These are phyloP conservation scores for Cynodonichthys magdalenae DNA, from an alignment of 2,797 vertebrate genomes.

Conservation along the genomic window DNA sequence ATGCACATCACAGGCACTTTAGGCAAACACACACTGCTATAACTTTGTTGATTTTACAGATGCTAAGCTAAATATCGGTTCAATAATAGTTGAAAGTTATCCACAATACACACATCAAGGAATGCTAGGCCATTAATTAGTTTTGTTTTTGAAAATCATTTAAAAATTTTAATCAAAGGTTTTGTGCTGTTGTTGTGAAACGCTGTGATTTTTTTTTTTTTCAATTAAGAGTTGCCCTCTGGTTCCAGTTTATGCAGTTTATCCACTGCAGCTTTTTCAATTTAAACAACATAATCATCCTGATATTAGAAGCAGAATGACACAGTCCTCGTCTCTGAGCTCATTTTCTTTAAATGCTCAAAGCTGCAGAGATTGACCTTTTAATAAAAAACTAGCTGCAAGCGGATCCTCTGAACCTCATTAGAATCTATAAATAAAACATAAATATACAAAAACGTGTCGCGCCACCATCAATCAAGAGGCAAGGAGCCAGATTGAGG, in stretches of 20 bases:
- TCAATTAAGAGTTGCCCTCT: conserved; percentile 17
- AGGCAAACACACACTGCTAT: too few relatives aligned
- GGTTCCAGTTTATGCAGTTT: conserved; percentile 17
- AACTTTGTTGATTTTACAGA: too few relatives aligned
- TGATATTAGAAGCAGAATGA: conserved; percentile 6
- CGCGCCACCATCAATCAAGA: conserved; percentile 22
- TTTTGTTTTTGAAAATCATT: conserved; percentile 19
- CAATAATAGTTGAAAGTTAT: too few relatives aligned
- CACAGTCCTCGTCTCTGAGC: conserved; percentile 9
- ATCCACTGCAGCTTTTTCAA: neutral
- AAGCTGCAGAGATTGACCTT: conserved; percentile 31
- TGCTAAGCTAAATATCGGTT: too few relatives aligned
- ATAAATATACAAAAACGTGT: conserved; percentile 12
- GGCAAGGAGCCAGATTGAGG: neutral
- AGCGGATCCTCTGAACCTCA: conserved; percentile 32
- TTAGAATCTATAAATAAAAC: conserved; percentile 27
- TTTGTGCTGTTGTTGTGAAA: conserved; percentile 16
- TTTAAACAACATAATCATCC: conserved; percentile 26
- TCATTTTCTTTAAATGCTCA: conserved; percentile 44
- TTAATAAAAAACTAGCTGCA: conserved; percentile 34
- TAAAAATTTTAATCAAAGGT: conserved; percentile 31
- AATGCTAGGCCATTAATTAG: too few relatives aligned
- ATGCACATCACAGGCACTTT: too few relatives aligned
- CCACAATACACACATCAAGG: too few relatives aligned
- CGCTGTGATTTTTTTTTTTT: conserved; percentile 14